Evolutionary conservation across 2,113 vertebrate genomes (phyloP).

Genomic region (Lycaon pictus): DNA sequence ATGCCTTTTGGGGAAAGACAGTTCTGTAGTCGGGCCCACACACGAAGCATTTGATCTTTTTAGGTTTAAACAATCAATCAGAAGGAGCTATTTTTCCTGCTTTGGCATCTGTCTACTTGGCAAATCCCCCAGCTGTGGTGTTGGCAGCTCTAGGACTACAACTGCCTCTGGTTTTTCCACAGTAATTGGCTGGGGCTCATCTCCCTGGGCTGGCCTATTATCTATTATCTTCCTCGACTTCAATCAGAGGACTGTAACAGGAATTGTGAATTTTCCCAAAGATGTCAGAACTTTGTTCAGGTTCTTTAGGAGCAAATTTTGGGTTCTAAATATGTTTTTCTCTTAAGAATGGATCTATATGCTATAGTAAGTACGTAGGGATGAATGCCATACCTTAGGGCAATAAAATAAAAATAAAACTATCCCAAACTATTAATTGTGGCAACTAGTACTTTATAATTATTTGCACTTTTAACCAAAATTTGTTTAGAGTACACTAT

Average conservation of each 20-base stretch:
- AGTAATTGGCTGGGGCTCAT: conserved; percentile 55
- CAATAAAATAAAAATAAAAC: conserved; percentile 7
- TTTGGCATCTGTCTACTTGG: conserved; percentile 70
- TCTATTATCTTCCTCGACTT: conserved; percentile 62
- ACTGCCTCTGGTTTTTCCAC: conserved; percentile 69
- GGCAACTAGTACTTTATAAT: conserved; percentile 17
- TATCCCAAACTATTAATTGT: neutral
- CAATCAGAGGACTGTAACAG: conserved; percentile 57
- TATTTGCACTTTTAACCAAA: conserved; percentile 23
- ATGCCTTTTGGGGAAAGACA: neutral
- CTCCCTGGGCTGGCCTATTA: conserved; percentile 69
- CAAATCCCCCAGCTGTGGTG: conserved; percentile 59
- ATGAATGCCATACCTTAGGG: neutral
- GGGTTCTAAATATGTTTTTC: neutral
- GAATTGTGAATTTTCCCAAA: conserved; percentile 32
- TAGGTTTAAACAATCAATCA: conserved; percentile 71
- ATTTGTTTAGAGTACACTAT: neutral
- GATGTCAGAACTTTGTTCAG: neutral
- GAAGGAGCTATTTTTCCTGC: conserved; percentile 65
- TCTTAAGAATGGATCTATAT: neutral
- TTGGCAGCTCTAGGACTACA: conserved; percentile 69
- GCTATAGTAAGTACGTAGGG: neutral
- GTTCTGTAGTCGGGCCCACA: conserved; percentile 60
- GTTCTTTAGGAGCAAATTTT: neutral
- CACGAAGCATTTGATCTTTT: conserved; percentile 71